Conservation (phyloP, 2,113 vertebrate species). For the Zonotrichia leucophrys region DNA sequence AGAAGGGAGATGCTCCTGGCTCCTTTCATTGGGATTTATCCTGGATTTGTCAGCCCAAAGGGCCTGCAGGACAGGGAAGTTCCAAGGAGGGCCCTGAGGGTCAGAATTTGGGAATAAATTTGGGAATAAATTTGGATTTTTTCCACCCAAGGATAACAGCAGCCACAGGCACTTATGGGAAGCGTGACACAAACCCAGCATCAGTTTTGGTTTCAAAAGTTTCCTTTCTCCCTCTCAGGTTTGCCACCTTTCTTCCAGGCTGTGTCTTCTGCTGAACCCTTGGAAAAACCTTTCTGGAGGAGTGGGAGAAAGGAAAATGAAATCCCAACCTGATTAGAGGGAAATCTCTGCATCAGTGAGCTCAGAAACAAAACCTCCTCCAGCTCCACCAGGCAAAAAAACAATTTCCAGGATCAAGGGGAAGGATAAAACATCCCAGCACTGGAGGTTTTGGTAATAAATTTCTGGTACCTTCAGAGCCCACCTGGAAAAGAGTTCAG, state of each 20-base stretch:
- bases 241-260: not conserved
- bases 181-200: not conserved
- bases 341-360: not conserved
- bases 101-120: not conserved
- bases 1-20: not conserved
- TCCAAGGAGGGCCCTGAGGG: not conserved
- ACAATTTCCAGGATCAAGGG: not conserved
- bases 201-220: not conserved
- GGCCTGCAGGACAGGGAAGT: not conserved
- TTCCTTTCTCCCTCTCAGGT: not conserved
- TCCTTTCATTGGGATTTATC: not conserved
- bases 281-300: not conserved
- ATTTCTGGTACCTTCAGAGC: not conserved
- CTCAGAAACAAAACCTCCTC: not conserved
- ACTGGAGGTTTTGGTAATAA: not conserved
- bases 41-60: not conserved
- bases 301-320: accelerated
- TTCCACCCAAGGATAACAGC: accelerated
- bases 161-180: not conserved
- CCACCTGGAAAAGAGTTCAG: not conserved
- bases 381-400: not conserved
- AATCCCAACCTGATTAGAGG: not conserved
- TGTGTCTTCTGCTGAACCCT: not conserved
- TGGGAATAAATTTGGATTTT: not conserved
- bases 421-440: not conserved